A percentile compares a stretch with the other conserved stretches of the same genome.
Conservation (phyloP, 2,797 vertebrate species). For the Halcyon badia region DNA sequence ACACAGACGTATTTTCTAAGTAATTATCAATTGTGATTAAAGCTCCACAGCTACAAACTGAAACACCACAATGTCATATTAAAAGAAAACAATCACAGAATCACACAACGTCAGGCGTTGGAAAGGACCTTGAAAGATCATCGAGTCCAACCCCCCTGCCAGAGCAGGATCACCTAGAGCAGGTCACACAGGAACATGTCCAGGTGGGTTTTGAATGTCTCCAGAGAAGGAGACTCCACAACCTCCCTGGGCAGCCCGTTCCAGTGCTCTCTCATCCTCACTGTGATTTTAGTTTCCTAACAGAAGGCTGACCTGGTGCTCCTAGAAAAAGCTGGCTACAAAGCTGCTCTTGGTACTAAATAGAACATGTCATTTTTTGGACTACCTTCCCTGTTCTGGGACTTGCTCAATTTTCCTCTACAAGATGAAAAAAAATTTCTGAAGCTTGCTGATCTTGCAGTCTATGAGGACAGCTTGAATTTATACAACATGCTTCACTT, state of each 20-base stretch:
- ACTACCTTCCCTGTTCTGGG: neutral
- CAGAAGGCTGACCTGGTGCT: neutral
- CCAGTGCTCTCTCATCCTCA: too few species aligned
- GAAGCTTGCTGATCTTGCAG: slow-evolving; percentile 44
- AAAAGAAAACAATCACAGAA: slow-evolving; percentile 28
- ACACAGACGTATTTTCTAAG: neutral
- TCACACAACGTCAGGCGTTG: too few species aligned
- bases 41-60: slow-evolving; percentile 7
- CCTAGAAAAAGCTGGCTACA: neutral
- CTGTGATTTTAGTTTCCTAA: neutral
- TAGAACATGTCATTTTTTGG: neutral
- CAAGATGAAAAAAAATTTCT: neutral
- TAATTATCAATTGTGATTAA: slow-evolving; percentile 16
- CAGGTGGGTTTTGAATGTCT: too few species aligned
- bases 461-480: neutral
- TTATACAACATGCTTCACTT: neutral
- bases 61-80: neutral
- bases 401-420: neutral
- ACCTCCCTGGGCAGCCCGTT: too few species aligned
- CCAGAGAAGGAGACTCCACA: too few species aligned
- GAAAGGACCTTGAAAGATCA: too few species aligned
- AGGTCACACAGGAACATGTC: too few species aligned
- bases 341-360: slow-evolving; percentile 11
- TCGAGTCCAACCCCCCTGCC: too few species aligned
- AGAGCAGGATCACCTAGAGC: too few species aligned